Conservation (phyloP, 1,140 invertebrate species). For the Hyposmocoma kahamanoa region DNA sequence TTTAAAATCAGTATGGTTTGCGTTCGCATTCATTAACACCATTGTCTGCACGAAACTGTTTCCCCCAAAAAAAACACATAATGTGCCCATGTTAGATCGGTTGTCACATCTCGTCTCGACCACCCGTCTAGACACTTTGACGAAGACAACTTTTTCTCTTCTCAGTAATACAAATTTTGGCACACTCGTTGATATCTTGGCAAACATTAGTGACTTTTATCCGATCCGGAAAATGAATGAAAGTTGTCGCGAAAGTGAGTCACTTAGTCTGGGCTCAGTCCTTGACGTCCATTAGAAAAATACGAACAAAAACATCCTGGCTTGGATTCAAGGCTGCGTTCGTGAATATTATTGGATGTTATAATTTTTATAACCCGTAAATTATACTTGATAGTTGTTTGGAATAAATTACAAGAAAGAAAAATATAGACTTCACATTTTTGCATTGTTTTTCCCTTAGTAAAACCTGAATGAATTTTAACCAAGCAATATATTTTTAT, state of each 20-base stretch:
- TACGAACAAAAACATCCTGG: conserved; percentile 24
- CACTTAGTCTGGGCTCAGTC: conserved; percentile 26
- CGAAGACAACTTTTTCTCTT: conserved; percentile 50
- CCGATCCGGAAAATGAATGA: conserved; percentile 64
- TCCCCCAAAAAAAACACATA: too few species aligned
- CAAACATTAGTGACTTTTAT: conserved; percentile 51
- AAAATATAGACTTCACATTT: too few species aligned
- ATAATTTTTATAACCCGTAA: conserved; percentile 4
- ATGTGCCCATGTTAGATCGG: conserved; percentile 7
- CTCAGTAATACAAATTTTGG: conserved; percentile 67
- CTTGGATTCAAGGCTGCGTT: conserved; percentile 18
- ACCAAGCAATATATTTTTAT: too few species aligned
- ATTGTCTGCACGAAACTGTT: too few species aligned
- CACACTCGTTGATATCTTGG: conserved; percentile 56
- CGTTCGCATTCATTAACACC: too few species aligned
- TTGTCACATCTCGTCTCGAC: conserved; percentile 49
- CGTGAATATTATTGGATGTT: conserved; percentile 15
- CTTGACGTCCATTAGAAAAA: conserved; percentile 30
- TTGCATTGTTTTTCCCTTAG: too few species aligned
- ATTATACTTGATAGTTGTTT: too few species aligned
- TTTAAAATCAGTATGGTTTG: too few species aligned
- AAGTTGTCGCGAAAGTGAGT: conserved; percentile 51
- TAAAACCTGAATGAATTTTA: too few species aligned
- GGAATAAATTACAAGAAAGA: too few species aligned
- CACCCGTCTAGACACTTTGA: conserved; percentile 52